A percentile compares a stretch with the other conserved stretches of the same genome.
phyloP scores from a whole-genome alignment of 2,113 vertebrate genomes.

The Vombatus ursinus region DNA sequence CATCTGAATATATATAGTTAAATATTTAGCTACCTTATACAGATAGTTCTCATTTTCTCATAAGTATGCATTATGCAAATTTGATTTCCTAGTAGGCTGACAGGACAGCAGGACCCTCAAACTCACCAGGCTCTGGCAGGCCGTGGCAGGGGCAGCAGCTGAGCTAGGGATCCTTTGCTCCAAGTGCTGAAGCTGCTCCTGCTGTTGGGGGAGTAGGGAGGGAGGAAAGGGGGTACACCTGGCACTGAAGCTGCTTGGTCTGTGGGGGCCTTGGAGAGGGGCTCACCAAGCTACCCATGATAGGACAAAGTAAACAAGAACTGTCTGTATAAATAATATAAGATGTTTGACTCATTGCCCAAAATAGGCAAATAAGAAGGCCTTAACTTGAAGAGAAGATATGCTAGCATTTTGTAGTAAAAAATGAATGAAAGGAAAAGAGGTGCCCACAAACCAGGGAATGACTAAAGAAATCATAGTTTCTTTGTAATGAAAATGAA shows the following conservation, averaged over 20 bases:
- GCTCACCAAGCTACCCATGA: background rate
- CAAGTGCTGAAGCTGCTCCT: background rate
- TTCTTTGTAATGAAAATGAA: background rate
- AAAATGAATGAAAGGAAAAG: background rate
- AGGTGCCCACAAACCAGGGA: background rate
- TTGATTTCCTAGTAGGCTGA: background rate
- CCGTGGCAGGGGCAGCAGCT: background rate
- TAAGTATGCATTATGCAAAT: background rate
- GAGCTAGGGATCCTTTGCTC: too few species aligned
- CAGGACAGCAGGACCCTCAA: background rate
- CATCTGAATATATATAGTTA: slow-evolving; percentile 3
- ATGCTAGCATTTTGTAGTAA: background rate
- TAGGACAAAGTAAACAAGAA: background rate
- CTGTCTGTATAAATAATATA: background rate
- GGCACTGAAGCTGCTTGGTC: background rate
- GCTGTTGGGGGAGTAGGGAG: background rate
- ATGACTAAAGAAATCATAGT: background rate
- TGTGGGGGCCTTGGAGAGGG: background rate
- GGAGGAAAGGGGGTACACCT: too few species aligned
- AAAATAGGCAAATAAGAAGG: background rate
- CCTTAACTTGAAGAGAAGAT: background rate
- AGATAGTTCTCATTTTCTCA: background rate
- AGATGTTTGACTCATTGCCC: background rate
- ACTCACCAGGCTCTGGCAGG: background rate
- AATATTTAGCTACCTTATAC: slow-evolving; percentile 16